Evolutionary conservation across 2,797 vertebrate species (phyloP), one percentile per base, ranked within the genome.

Genomic region (Pipistrellus nathusii): DNA sequence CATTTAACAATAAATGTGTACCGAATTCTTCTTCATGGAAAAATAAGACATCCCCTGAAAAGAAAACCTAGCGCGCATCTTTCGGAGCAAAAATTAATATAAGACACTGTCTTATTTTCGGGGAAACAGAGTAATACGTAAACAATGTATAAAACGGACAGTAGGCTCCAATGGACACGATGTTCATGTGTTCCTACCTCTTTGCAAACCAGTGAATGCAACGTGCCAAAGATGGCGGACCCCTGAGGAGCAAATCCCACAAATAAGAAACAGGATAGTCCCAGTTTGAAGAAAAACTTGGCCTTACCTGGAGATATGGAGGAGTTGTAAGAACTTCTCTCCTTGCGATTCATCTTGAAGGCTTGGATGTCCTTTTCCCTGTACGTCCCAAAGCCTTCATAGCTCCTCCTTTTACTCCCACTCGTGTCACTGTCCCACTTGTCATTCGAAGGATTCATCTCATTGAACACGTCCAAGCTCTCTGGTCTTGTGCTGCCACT

Each of bases 281-380:
- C 35, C 18, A 72, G 68, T 53, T 0, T 0, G 88, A 66, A 93
- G 77, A 35, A 92, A 96, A 73, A 92, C 0, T 12, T 18, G 21
- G 85, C 48, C 98, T 99, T 99, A 99, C 99, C 99, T 98, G 98
- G 97, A 96, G 99, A 98, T 86, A 98, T 86, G 83, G 99, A 98
- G 97, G 98, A 98, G 94, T 99, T 98, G 2, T 98, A 99, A 95
- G 95, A 92, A 96, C 86, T 98, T 97, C 98, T 98, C 84, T 99
- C 99, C 96, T 99, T 99, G 96, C 98, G 98, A 94, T 98, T 98
- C 90, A 98, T 98, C 97, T 99, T 99, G 98, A 99, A 99, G 89
- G 99, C 98, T 96, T 99, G 99, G 96, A 99, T 97, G 98, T 99
- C 99, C 97, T 99, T 99, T 97, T 99, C 99, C 98, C 98, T 98